Conservation (phyloP, 2,888 invertebrate genomes). For the Drosophila peninsularis region DNA sequence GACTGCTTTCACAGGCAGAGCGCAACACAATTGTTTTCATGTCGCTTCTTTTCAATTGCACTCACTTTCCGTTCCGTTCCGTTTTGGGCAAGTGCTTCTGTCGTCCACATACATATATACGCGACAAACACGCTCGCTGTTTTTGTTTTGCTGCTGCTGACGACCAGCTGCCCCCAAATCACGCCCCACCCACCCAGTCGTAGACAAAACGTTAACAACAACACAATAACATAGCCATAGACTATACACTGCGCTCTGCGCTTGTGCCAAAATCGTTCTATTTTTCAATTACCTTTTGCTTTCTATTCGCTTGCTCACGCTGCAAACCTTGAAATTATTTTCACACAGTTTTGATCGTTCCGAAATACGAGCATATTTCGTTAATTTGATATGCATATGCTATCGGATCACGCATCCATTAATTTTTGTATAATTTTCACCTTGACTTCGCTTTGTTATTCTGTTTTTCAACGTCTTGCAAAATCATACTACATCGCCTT, state of each 20-base stretch:
- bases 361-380: conserved; percentile 73
- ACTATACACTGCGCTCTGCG: conserved; percentile 61
- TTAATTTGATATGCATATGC: conserved; percentile 77
- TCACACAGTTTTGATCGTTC: conserved; percentile 77
- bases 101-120: conserved; percentile 22
- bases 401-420: conserved; percentile 71
- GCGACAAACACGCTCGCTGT: conserved; percentile 52
- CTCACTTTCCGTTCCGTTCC: conserved; percentile 67
- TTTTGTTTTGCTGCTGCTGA: conserved; percentile 52
- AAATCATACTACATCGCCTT: conserved; percentile 78
- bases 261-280: conserved; percentile 80
- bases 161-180: conserved; percentile 69
- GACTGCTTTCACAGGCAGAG: conserved; percentile 59
- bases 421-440: conserved; percentile 75
- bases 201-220: conserved; percentile 63
- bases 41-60: conserved; percentile 57
- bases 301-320: conserved; percentile 75
- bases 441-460: conserved; percentile 71
- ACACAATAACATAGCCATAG: conserved; percentile 61
- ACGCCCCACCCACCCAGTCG: conserved; percentile 73
- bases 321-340: conserved; percentile 82
- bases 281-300: conserved; percentile 78
- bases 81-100: conserved; percentile 53
- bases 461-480: conserved; percentile 69
- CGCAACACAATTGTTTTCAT: conserved; percentile 69